Conservation (phyloP, 2,113 vertebrate species). For the Crypturellus undulatus region DNA sequence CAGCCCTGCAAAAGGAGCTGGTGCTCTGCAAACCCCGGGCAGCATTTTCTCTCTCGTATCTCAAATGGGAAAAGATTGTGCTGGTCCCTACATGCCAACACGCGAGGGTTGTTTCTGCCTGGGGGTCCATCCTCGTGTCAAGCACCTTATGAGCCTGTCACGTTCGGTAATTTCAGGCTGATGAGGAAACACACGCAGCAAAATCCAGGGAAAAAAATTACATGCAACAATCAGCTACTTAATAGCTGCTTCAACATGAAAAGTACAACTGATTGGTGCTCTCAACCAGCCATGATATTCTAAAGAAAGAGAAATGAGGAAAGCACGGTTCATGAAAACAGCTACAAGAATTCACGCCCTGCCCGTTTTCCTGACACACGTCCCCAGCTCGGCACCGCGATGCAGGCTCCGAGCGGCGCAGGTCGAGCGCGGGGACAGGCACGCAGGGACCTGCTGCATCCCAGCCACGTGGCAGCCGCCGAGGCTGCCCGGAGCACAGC, state of each 20-base stretch:
- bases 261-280: constrained; percentile 61
- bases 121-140: not conserved
- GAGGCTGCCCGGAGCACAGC: not conserved
- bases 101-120: not conserved
- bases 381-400: constrained; percentile 5
- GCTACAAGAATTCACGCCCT: constrained; percentile 50
- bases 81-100: not conserved
- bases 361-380: not conserved
- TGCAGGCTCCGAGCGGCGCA: not conserved
- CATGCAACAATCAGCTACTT: constrained; percentile 56
- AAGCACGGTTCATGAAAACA: constrained; percentile 36
- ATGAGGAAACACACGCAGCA: constrained; percentile 3
- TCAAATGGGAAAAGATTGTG: not conserved
- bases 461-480: not conserved
- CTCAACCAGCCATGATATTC: constrained; percentile 60
- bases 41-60: not conserved
- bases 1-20: not conserved
- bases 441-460: not conserved
- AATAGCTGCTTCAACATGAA: constrained; percentile 61
- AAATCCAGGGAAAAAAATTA: constrained; percentile 44
- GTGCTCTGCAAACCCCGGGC: not conserved
- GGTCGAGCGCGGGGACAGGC: not conserved
- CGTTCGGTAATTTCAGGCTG: constrained; percentile 19
- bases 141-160: not conserved
- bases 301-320: constrained; percentile 55